Percentiles rank a stretch among this genome's conserved stretches.
phyloP scores from a whole-genome alignment of 2,797 vertebrate genomes.

The Lepilemur septentrionalis region DNA sequence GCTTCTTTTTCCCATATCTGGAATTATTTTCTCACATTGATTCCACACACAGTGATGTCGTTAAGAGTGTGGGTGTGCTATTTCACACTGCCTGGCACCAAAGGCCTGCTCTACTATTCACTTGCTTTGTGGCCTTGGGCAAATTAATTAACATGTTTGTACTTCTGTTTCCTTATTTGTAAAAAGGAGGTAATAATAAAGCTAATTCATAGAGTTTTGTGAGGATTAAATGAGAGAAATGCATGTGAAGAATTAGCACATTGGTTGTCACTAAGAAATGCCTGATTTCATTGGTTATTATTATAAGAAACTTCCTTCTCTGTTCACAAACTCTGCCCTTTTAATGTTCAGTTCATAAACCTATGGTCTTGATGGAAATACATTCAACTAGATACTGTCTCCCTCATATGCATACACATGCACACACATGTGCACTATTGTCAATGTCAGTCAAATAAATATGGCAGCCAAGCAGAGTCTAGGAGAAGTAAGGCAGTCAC shows the following conservation, averaged over 20 bases:
- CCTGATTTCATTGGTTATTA: background rate
- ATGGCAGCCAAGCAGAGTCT: background rate
- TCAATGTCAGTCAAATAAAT: background rate
- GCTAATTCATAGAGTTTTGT: background rate
- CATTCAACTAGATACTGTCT: background rate
- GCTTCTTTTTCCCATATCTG: background rate
- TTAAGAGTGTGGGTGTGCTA: background rate
- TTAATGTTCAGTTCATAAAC: background rate
- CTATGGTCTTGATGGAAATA: background rate
- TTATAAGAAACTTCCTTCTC: background rate
- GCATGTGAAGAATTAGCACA: background rate
- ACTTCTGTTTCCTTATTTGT: background rate
- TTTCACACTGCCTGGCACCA: background rate
- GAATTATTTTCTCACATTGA: background rate
- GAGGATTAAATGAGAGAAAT: background rate
- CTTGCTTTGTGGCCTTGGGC: background rate
- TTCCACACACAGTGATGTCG: background rate
- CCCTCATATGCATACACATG: background rate
- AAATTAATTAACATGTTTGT: constrained; percentile 48
- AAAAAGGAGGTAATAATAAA: background rate
- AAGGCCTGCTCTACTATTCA: constrained; percentile 21
- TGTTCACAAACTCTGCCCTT: background rate
- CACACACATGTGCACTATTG: no score
- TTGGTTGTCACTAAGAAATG: constrained; percentile 1
- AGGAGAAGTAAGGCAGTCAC: background rate